A percentile compares a stretch with the other conserved stretches of the same genome.
These are phyloP conservation scores for Muscicapa comitata DNA, from an alignment of 2,797 vertebrate species.

Conservation along the genomic window DNA sequence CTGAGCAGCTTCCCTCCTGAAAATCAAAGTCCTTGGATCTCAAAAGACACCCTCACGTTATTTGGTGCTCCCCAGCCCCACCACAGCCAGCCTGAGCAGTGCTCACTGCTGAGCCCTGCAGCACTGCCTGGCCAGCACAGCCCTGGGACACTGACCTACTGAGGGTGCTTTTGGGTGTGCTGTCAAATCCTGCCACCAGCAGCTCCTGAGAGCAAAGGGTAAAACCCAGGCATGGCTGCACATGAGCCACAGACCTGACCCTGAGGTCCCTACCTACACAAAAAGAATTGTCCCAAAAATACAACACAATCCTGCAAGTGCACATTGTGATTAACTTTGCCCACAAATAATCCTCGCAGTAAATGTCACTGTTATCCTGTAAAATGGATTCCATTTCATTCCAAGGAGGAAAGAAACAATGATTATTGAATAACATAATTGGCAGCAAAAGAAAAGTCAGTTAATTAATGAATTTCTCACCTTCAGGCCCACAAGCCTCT, in stretches of 20 bases:
- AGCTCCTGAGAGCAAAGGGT: background rate
- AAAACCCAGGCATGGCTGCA: fast-evolving
- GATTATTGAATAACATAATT: background rate
- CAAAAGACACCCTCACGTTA: background rate
- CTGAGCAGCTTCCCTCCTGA: background rate
- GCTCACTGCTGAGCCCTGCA: fast-evolving
- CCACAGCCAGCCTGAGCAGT: fast-evolving
- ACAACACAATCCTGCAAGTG: background rate
- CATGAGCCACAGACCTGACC: background rate
- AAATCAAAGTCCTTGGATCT: background rate
- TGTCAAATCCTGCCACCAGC: background rate
- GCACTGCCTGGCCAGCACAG: background rate
- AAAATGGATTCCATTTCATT: background rate
- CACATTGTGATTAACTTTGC: fast-evolving
- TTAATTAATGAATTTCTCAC: slow-evolving; percentile 68
- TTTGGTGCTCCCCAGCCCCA: background rate
- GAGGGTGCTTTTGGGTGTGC: fast-evolving
- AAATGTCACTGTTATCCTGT: background rate
- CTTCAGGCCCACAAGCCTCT: slow-evolving; percentile 86
- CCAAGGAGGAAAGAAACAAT: background rate
- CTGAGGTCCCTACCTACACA: background rate
- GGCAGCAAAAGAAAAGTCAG: background rate
- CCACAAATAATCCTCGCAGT: background rate
- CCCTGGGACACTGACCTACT: background rate
- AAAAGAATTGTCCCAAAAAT: background rate